These are phyloP conservation scores for Sturnira hondurensis DNA, from an alignment of 2,113 vertebrate species.

Conservation along the genomic window DNA sequence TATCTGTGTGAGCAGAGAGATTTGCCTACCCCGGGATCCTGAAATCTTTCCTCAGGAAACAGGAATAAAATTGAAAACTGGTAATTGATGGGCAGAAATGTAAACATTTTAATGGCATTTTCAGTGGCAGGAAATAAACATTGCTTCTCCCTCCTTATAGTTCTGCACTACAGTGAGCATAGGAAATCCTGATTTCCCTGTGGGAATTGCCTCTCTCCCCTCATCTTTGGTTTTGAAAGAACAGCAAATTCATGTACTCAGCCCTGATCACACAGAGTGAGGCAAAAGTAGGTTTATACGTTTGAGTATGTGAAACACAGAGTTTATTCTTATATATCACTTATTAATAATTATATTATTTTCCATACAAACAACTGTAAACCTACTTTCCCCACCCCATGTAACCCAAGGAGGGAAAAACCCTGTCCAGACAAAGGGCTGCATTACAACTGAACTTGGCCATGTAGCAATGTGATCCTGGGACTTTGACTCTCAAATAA, in stretches of 20 bases:
- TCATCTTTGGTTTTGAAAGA: not conserved
- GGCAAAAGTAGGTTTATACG: not conserved
- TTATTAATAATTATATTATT: not conserved
- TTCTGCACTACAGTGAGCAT: not conserved
- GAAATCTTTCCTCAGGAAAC: not conserved
- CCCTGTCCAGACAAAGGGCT: not conserved
- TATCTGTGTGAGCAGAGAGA: constrained; percentile 21
- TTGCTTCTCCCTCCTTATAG: not conserved
- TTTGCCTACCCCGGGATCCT: not conserved
- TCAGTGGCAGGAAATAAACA: not conserved
- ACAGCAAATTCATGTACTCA: not conserved
- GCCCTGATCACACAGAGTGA: not conserved
- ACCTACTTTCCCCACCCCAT: rapidly evolving
- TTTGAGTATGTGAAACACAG: not conserved
- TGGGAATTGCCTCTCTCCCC: not conserved
- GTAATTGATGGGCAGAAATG: not conserved
- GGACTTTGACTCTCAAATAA: not conserved
- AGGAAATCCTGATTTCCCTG: not conserved
- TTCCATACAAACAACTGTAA: not conserved
- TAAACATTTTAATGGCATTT: not conserved
- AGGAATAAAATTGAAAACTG: not conserved
- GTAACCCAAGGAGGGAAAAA: not conserved
- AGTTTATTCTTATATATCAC: not conserved
- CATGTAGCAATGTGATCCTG: not conserved
- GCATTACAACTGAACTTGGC: not conserved